A percentile compares a stretch with the other conserved stretches of the same genome.
Evolutionary conservation across 2,113 vertebrate species (phyloP).

Genomic region (Sinocyclocheilus rhinocerous): DNA sequence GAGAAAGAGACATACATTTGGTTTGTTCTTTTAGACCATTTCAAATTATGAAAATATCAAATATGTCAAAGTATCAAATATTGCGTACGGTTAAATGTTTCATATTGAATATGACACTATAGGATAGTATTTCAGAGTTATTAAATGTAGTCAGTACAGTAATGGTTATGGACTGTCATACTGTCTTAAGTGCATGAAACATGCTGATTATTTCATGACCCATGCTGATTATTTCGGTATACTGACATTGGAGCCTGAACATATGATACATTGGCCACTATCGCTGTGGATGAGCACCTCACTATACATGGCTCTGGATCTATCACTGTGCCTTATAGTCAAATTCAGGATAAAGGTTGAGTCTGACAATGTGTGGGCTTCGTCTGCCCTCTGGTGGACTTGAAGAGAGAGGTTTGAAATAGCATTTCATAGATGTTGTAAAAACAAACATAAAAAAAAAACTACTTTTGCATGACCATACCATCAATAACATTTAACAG

Average conservation of each 20-base stretch:
- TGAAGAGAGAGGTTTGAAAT: neutral
- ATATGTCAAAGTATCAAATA: too few relatives aligned
- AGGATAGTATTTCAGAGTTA: too few relatives aligned
- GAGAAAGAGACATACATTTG: neutral
- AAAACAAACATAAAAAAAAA: neutral
- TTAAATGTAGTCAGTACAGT: neutral
- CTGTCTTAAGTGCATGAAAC: neutral
- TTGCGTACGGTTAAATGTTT: neutral
- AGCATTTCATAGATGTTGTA: neutral
- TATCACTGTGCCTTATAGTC: neutral
- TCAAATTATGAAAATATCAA: neutral
- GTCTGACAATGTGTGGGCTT: neutral
- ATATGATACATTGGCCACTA: neutral
- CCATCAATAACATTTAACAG: too few relatives aligned
- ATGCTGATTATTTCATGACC: slow-evolving; percentile 1
- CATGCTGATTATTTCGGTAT: neutral
- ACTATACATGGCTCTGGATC: slow-evolving; percentile 46
- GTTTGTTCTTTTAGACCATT: neutral
- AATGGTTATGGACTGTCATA: neutral
- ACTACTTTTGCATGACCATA: neutral
- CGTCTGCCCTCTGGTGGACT: slow-evolving; percentile 44
- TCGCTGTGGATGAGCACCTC: slow-evolving; percentile 19
- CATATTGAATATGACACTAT: neutral
- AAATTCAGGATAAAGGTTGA: slow-evolving; percentile 38
- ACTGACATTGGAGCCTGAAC: neutral